These are phyloP conservation scores for Orchestes rusci DNA, from an alignment of 2,888 invertebrate genomes.

Conservation along the genomic window DNA sequence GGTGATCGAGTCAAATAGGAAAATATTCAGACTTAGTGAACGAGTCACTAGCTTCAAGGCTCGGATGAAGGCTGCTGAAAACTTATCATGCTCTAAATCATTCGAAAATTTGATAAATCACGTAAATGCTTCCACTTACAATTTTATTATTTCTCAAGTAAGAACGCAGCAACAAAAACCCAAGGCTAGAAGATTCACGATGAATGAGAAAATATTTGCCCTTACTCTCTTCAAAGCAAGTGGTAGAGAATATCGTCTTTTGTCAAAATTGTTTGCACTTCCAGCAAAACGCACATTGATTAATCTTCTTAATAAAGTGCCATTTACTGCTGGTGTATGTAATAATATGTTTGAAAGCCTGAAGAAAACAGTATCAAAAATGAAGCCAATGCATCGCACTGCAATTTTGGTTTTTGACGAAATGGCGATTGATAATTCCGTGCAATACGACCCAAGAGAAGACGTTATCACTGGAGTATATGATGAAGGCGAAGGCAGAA, in stretches of 20 bases:
- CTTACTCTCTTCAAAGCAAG: too few relatives aligned
- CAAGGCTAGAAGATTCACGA: too few relatives aligned
- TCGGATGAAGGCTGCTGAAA: not conserved
- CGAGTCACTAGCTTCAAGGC: not conserved
- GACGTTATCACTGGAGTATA: not conserved
- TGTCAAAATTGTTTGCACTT: too few relatives aligned
- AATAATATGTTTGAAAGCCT: not conserved
- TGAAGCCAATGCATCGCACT: not conserved
- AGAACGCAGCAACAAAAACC: too few relatives aligned
- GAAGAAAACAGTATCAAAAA: not conserved
- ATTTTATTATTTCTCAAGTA: too few relatives aligned
- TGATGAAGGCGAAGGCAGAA: not conserved
- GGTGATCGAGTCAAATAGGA: not conserved
- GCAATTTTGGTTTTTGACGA: not conserved
- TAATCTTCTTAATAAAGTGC: too few relatives aligned
- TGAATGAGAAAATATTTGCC: too few relatives aligned
- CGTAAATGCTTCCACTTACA: not conserved
- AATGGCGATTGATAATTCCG: conserved; percentile 1
- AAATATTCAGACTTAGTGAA: not conserved
- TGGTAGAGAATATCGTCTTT: too few relatives aligned
- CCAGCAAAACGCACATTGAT: too few relatives aligned
- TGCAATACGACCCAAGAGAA: not conserved
- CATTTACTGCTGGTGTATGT: too few relatives aligned
- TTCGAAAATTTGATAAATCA: not conserved
- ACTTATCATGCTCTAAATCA: not conserved